Evolutionary conservation across 2,888 invertebrate species (phyloP).

Genomic region (Xylocampa areola): DNA sequence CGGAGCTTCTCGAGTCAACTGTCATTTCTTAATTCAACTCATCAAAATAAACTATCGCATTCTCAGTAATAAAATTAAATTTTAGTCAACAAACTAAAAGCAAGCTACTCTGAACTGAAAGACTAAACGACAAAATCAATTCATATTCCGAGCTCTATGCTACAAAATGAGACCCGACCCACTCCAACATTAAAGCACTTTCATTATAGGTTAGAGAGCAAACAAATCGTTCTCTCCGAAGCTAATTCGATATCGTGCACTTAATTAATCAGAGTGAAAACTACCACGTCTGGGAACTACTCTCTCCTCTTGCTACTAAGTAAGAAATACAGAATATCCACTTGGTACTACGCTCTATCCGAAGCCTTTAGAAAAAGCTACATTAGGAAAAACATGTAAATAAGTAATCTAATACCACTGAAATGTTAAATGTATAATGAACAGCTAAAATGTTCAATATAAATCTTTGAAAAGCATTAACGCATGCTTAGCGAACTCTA

Average conservation of each 20-base stretch:
- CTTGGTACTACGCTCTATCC: neutral
- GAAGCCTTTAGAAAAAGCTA: too few relatives aligned
- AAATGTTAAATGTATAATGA: too few relatives aligned
- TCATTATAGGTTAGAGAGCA: conserved; percentile 65
- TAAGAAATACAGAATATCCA: conserved; percentile 10
- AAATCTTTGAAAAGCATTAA: too few relatives aligned
- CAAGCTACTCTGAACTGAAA: neutral
- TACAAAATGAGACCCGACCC: conserved; percentile 30
- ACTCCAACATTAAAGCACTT: conserved; percentile 47
- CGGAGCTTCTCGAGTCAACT: too few relatives aligned
- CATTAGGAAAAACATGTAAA: too few relatives aligned
- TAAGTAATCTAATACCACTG: too few relatives aligned
- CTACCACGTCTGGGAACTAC: conserved; percentile 52
- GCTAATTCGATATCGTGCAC: conserved; percentile 70
- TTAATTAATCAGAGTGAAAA: conserved; percentile 72
- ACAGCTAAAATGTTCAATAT: too few relatives aligned
- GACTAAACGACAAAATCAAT: conserved; percentile 14
- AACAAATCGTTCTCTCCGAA: conserved; percentile 64
- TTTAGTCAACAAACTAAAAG: neutral
- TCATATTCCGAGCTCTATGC: conserved; percentile 11
- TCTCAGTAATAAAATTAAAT: too few relatives aligned
- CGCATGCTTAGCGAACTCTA: too few relatives aligned
- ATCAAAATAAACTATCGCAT: too few relatives aligned
- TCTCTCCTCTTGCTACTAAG: conserved; percentile 1
- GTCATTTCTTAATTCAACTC: too few relatives aligned